Evolutionary conservation across 2,797 vertebrate genomes (phyloP), one percentile per base, ranked within the genome.

Genomic region (Lagodon rhomboides): DNA sequence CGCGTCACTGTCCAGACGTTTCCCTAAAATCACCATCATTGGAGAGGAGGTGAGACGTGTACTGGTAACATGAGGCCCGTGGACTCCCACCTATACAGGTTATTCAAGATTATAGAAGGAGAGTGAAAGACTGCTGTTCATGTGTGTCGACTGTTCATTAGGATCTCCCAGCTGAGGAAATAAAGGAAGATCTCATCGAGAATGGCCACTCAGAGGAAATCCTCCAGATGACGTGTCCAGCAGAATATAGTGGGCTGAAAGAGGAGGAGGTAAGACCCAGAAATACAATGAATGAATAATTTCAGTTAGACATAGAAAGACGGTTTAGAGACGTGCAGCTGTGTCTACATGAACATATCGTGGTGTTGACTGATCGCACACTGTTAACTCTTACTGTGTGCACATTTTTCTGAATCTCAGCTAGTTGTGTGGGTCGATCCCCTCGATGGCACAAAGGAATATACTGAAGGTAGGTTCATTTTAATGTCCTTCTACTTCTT

Each of bases 381-480:
- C 6, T 47, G n/a, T 60, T 54, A 49, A 23, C 30, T 51, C 5
- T 50, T 12, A 25, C 3, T 15, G 20, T 63, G n/a, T n/a, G 13
- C n/a, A 11, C 15, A 5, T 60, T 30, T 81, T 18, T 85, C 23
- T 81, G 61, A 53, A 55, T 88, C 59, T 80, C 84, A 99, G 98
- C 94, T 99, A 18, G 98, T 99, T 51, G 97, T 99, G 75, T 99
- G 98, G 98, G 97, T 99, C 5, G 98, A 99, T 90, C 98, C 98
- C 55, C 93, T 99, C 47, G 98, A 99, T 87, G 98, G 98, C 69
- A 99, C 98, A 67, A 99, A 99, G 91, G 98, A 99, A 86, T 99
- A 98, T 74, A 99, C 98, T 20, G 98, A 99, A 97, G 98, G 98
- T 99, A 84, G 86, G 88, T 34, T 62, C 5, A 38, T 38, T 38